Conservation (phyloP, 1,140 invertebrate species). For the Pinna nobilis region DNA sequence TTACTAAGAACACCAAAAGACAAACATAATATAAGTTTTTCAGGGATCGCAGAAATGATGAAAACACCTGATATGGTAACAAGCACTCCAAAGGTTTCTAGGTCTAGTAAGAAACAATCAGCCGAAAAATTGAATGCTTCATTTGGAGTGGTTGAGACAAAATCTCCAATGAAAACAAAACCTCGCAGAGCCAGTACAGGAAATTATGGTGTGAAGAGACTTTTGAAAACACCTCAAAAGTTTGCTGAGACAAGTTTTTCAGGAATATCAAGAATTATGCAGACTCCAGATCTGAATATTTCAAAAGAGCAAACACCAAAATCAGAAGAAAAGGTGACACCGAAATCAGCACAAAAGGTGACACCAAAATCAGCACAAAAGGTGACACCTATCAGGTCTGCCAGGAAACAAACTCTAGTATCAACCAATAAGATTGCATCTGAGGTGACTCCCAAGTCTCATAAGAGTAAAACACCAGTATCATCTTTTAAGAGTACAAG, state of each 20-base stretch:
- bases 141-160: background rate
- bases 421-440: constrained; percentile 7
- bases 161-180: constrained; percentile 7
- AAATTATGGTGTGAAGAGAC: constrained; percentile 34
- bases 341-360: constrained; percentile 8
- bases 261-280: constrained; percentile 33
- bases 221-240: constrained; percentile 47
- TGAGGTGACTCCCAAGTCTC: background rate
- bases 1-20: constrained; percentile 44
- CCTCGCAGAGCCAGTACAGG: constrained; percentile 26
- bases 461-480: no score
- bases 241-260: constrained; percentile 18
- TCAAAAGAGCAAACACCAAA: constrained; percentile 24
- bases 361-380: no score
- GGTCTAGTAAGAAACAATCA: constrained; percentile 9
- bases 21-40: constrained; percentile 37
- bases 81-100: constrained; percentile 40
- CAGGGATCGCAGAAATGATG: constrained; percentile 46
- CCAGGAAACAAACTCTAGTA: constrained; percentile 8
- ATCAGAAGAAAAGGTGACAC: constrained; percentile 13
- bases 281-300: constrained; percentile 34
- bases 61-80: constrained; percentile 43
- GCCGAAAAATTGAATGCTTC: background rate
- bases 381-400: constrained; percentile 4
- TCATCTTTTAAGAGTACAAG: no score